Evolutionary conservation across 2,797 vertebrate genomes (phyloP).

Genomic region (Chloroceryle inda): DNA sequence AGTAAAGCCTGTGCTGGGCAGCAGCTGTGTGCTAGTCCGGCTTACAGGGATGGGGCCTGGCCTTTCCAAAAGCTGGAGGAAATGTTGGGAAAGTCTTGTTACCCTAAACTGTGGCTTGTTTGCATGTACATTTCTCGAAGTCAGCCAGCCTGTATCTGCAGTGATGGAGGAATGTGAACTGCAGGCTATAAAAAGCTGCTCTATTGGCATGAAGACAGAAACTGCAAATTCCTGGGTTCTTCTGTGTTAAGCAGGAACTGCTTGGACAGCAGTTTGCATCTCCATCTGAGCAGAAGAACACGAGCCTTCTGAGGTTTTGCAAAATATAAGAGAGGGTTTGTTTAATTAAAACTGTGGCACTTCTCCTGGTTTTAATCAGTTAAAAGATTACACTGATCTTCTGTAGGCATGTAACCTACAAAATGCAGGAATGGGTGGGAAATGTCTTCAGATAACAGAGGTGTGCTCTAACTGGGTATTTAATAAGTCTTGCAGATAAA

Average conservation of each 20-base stretch:
- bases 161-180: constrained; percentile 13
- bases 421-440: neutral
- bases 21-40: neutral
- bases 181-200: constrained; percentile 17
- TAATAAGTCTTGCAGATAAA: neutral
- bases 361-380: neutral
- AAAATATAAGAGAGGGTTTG: neutral
- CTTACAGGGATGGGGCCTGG: neutral
- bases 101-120: neutral
- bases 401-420: neutral
- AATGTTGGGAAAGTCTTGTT: neutral
- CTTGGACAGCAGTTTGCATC: neutral
- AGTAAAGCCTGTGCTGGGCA: neutral
- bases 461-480: neutral
- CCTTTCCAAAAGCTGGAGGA: neutral
- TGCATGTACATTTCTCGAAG: neutral
- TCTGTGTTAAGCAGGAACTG: neutral
- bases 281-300: constrained; percentile 5
- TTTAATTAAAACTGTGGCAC: neutral
- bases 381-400: neutral
- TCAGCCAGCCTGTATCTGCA: neutral
- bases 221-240: neutral
- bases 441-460: neutral
- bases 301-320: neutral
- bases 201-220: neutral